A percentile compares a stretch with the other conserved stretches of the same genome.
phyloP scores from a whole-genome alignment of 2,113 vertebrate species.

The Monopterus albus region DNA sequence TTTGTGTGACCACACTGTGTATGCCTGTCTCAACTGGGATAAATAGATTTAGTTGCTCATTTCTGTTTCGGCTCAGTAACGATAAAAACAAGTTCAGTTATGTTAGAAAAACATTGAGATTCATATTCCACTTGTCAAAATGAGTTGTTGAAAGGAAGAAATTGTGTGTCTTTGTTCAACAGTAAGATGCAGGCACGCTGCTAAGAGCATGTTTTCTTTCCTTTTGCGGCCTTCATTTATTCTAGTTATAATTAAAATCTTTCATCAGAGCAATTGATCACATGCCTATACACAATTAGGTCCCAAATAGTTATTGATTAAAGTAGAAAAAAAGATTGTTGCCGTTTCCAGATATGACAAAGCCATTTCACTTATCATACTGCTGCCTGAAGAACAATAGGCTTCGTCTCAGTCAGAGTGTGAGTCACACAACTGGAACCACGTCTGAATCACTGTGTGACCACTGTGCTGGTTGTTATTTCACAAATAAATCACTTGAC shows the following conservation, averaged over 20 bases:
- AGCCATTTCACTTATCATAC: conserved; percentile 8
- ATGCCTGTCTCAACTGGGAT: conserved; percentile 20
- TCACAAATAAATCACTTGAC: conserved; percentile 53
- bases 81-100: conserved; percentile 20
- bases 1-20: conserved; percentile 14
- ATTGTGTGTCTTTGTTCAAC: neutral
- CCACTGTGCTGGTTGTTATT: conserved; percentile 5
- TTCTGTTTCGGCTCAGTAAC: conserved; percentile 40
- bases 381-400: neutral
- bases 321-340: too few species aligned
- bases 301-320: too few species aligned
- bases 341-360: conserved; percentile 6
- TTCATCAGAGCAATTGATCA: conserved; percentile 11
- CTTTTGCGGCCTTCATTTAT: neutral
- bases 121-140: conserved; percentile 21
- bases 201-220: neutral
- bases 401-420: conserved; percentile 14
- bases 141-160: conserved; percentile 13
- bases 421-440: conserved; percentile 39
- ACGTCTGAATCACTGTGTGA: conserved; percentile 35
- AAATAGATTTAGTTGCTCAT: conserved; percentile 44
- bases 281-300: neutral
- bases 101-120: conserved; percentile 6
- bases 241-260: neutral
- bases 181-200: neutral